Evolutionary conservation across 2,113 vertebrate genomes (phyloP).

Genomic region (Lepidiolamprologus cunningtoni): DNA sequence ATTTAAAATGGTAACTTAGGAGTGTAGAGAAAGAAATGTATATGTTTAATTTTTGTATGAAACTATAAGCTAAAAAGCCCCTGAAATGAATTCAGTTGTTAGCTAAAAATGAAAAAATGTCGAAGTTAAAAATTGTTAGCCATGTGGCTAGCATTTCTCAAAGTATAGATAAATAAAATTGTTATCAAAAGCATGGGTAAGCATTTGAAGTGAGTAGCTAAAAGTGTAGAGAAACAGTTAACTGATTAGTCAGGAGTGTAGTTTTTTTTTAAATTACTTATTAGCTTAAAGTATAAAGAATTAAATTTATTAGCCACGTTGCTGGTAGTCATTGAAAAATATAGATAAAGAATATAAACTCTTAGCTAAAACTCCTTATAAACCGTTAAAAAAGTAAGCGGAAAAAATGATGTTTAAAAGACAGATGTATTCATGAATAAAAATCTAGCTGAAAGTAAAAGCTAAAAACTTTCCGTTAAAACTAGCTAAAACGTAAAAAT

Average conservation of each 20-base stretch:
- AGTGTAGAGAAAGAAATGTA: neutral
- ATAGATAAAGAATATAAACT: neutral
- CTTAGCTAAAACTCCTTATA: neutral
- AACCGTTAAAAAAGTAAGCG: neutral
- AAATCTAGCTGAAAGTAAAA: neutral
- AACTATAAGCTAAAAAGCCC: neutral
- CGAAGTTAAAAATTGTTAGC: neutral
- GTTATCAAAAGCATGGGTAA: neutral
- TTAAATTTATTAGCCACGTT: neutral
- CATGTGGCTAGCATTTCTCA: neutral
- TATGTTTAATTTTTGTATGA: neutral
- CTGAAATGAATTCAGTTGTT: neutral
- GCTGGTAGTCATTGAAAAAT: neutral
- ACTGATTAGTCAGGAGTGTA: neutral
- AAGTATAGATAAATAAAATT: neutral
- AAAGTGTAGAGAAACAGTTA: neutral
- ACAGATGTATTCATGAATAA: neutral
- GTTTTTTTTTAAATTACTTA: rapidly evolving
- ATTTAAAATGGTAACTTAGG: neutral
- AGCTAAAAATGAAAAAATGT: neutral
- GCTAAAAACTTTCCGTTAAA: neutral
- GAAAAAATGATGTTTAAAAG: neutral
- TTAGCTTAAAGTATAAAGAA: neutral
- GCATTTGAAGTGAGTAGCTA: neutral
- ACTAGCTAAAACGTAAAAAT: neutral